These are phyloP conservation scores for Nasonia longicornis DNA, from an alignment of 1,140 invertebrate species.

Conservation along the genomic window DNA sequence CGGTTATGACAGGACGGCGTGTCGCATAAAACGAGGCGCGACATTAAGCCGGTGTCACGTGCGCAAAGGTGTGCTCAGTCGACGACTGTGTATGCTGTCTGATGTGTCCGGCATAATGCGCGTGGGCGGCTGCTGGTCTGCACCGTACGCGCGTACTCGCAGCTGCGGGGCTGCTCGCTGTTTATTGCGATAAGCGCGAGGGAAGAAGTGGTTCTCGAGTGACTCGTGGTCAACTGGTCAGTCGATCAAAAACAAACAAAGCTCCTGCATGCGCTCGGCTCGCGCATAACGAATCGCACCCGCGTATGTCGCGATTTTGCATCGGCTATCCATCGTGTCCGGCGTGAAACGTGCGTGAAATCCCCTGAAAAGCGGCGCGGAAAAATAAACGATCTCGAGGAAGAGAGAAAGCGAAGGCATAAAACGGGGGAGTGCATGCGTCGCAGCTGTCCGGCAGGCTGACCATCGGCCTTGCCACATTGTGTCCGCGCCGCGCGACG, in stretches of 20 bases:
- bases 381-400: slow-evolving; percentile 16
- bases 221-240: background rate
- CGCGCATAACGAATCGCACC: slow-evolving; percentile 30
- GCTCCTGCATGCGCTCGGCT: background rate
- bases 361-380: background rate
- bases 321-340: slow-evolving; percentile 20
- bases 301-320: slow-evolving; percentile 3
- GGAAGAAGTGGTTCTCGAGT: no score
- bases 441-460: slow-evolving; percentile 27
- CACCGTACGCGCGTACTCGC: no score
- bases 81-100: no score
- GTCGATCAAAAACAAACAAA: slow-evolving; percentile 23
- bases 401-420: background rate
- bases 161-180: no score
- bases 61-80: slow-evolving; percentile 18
- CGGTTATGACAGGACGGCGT: slow-evolving; percentile 49
- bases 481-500: background rate
- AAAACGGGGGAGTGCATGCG: background rate
- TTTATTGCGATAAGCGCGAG: no score
- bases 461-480: slow-evolving; percentile 27
- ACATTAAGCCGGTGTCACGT: slow-evolving; percentile 52
- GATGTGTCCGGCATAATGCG: no score
- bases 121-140: no score
- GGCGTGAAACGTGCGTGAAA: background rate
- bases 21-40: slow-evolving; percentile 48